These are phyloP conservation scores for Mirounga angustirostris DNA, from an alignment of 2,113 vertebrate genomes.

Conservation along the genomic window DNA sequence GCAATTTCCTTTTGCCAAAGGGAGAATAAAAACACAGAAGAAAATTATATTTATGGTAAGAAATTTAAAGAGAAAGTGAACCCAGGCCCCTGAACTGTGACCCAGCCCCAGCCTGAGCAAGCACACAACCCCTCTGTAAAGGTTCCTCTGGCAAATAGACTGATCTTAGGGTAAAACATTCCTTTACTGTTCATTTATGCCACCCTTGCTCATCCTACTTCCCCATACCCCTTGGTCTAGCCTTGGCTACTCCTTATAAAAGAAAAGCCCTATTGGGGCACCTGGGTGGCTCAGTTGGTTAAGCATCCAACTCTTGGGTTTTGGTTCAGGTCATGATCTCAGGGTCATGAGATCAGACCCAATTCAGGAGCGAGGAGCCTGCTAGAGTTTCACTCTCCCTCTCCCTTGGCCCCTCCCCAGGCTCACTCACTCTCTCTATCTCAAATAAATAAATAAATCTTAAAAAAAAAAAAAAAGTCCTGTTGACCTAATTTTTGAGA, in stretches of 20 bases:
- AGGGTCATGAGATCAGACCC: not conserved
- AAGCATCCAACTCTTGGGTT: not conserved
- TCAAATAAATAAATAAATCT: not conserved
- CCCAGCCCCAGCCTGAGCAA: not conserved
- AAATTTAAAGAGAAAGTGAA: not conserved
- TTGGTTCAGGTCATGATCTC: not conserved
- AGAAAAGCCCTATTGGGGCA: not conserved
- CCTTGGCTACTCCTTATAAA: not conserved
- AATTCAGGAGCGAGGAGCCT: not conserved
- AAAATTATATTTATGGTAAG: not conserved
- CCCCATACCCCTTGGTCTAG: fast-evolving
- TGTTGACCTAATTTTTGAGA: not conserved
- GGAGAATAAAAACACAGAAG: not conserved
- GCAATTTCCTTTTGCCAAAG: not conserved
- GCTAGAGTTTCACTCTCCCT: not conserved
- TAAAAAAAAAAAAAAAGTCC: not conserved
- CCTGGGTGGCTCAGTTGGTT: not conserved
- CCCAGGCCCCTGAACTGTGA: not conserved
- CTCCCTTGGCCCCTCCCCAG: not conserved
- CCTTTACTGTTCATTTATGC: not conserved
- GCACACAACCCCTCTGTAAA: fast-evolving
- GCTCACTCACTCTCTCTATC: not conserved
- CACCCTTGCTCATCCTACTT: not conserved
- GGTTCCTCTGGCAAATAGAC: not conserved
- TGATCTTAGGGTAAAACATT: not conserved